Base-by-base conservation (phyloP, 2,888 invertebrate genomes). In the Mythimna ferrago region DNA sequence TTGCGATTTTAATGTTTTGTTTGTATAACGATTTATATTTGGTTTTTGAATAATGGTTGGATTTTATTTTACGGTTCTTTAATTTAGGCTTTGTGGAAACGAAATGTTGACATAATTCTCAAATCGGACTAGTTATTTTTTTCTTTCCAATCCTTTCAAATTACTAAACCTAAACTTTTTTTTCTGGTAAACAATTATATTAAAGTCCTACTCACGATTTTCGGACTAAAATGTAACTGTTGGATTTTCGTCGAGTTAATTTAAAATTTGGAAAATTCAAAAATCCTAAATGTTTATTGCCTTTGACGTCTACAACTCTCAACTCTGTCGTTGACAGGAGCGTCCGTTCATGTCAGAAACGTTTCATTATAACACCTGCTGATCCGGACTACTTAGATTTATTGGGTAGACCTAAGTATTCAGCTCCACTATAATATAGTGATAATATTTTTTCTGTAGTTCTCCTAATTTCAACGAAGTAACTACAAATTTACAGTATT, bases 21-120 rank as follows among this genome's bases (percentile, higher is more conserved):
- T 60, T 65, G 66, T 53, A 9, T 32, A 70, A 41, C 35, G 41
- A 63, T 70, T 58, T 44, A 35, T 62, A 73, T 67, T 73, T 44
- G 38, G 19, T n/a, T 35, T 58, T 66, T 35, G 51, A 10, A 66
- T 66, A 38, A 32, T 14, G 54, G 7, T 54, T 41, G 16, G 26
- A 21, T 21, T 56, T 74, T 56, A n/a, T 38, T 48, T 54, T 54
- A 38, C 14, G 7, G 38, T 44, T 66, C 51, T 67, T 11, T 61
- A n/a, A 57, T 38, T 62, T 21, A 26, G 26, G 32, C 14, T n/a
- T 38, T 16, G 9, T 38, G 26, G 26, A 26, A 56, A 54, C 7
- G 9, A 53, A 44, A 19, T 14, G 19, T 53, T 53, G 16, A 9
- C n/a, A n/a, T 53, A 53, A 53, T n/a, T 53, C n/a, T 7, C 7